Evolutionary conservation across 2,888 invertebrate species (phyloP).

Genomic region (Leistus spinibarbis): DNA sequence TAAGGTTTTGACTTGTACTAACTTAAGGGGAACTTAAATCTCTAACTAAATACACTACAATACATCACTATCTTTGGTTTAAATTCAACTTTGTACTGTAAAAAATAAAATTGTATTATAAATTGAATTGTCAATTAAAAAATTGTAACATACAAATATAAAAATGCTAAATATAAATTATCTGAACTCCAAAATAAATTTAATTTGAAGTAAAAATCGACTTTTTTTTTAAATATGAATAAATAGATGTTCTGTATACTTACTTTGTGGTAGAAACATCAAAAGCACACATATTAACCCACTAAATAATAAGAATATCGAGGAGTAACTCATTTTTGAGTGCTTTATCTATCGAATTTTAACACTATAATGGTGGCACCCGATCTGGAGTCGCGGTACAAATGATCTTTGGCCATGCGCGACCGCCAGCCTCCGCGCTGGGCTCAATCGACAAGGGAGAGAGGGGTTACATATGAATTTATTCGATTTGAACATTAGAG

Average conservation of each 20-base stretch:
- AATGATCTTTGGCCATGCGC: conserved; percentile 13
- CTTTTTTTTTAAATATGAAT: too few species aligned
- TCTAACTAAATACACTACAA: too few species aligned
- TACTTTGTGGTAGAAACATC: conserved; percentile 21
- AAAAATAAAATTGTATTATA: too few species aligned
- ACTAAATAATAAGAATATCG: conserved; percentile 9
- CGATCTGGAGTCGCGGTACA: background rate
- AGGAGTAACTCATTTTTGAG: conserved; percentile 22
- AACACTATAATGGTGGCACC: background rate
- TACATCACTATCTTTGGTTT: too few species aligned
- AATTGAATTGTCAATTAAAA: too few species aligned
- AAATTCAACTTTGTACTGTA: too few species aligned
- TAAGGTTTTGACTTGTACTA: too few species aligned
- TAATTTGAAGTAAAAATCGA: too few species aligned
- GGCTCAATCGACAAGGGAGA: background rate
- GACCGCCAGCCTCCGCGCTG: conserved; percentile 2
- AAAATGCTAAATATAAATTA: too few species aligned
- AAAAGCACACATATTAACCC: conserved; percentile 28
- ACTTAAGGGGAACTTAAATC: too few species aligned
- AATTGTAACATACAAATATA: too few species aligned
- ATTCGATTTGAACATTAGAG: background rate
- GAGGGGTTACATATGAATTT: background rate
- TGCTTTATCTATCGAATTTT: background rate
- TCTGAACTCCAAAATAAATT: too few species aligned
- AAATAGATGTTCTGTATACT: conserved; percentile 4